Evolutionary conservation across 2,113 vertebrate species (phyloP), one percentile per base, ranked within the genome.

Genomic region (Triplophysa tibetana): DNA sequence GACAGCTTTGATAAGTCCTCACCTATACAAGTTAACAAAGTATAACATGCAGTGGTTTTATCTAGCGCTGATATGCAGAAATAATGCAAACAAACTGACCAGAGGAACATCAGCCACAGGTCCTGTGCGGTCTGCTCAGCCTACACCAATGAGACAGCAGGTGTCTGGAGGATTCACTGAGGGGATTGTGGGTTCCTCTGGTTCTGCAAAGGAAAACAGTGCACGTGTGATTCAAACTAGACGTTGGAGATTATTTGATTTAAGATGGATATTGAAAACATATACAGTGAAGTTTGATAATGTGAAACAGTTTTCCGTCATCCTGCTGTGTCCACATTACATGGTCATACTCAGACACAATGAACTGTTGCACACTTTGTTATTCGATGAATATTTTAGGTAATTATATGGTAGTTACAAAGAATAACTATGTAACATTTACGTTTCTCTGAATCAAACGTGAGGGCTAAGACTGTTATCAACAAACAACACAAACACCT

Each of bases 101-200:
- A 99, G 84, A 29, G 93, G 94, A 4, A 98, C 77, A 1, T 99
- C 95, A 62, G 94, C 93, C 0, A 96, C 91, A 0, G 96, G 96
- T 56, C 96, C 95, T 0, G 96, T 99, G 86, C 96, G 97, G 88
- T 99, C 98, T 1, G 95, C 96, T 80, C 97, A 89, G 3, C 98
- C 97, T 72, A 93, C 93, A 0, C 98, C 98, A 0, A 99, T 89
- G 38, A 92, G 72, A 84, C 95, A 98, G 0, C 85, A 62, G 8
- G 14, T 58, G 23, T 45, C n/a, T 16, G 58, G 67, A 69, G 80
- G 75, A 10, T 29, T 66, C 10, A 9, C 1, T 4, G 82, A 64
- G 1, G 79, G 72, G 4, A 9, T 1, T 4, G 82, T 67, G 1
- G 79, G 72, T 4, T 70, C 63, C 43, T 65, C 80, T 29, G 21